Evolutionary conservation across 2,888 invertebrate species (phyloP), one percentile per base, ranked within the genome.

Genomic region (Volucella inflata): DNA sequence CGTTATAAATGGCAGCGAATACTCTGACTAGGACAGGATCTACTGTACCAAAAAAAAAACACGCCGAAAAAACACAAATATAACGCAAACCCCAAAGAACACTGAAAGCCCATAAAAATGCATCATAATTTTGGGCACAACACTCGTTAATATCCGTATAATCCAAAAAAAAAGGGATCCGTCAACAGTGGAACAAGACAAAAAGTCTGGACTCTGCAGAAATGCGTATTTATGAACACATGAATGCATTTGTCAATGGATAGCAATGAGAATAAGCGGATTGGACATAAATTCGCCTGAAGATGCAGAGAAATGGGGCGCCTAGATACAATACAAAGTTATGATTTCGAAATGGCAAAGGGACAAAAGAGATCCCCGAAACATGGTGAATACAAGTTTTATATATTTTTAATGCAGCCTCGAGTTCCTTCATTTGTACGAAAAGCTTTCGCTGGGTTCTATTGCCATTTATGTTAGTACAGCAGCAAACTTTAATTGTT

Each of bases 71-170:
- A 44, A 14, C 62, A 59, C 51, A 74, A 77, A 87, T 6, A 30
- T 30, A 55, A 87, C n/a, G 51, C 30, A 67, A 79, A 77, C 76
- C 12, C 87, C 89, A 87, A 90, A 89, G 91, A 91, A 92, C 91
- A 91, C 89, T 88, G 89, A 92, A 92, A 91, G 90, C 90, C 91
- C 92, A 92, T 91, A 92, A 92, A 92, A 92, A 91, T 91, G 91
- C 91, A 92, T 91, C 91, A 91, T 91, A 90, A 90, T 91, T 92
- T 91, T 88, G 78, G 74, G 50, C 44, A 53, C 88, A 88, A 50
- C 40, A 72, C 77, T 85, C 85, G 81, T 81, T 85, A 80, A 85
- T 76, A 85, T 85, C 81, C 81, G 50, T 81, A 64, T 75, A 80
- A 84, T 64, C 68, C 65, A 60, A 51, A 46, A 71, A 72, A 55